Evolutionary conservation across 2,113 vertebrate genomes (phyloP), one percentile per base, ranked within the genome.

Genomic region (Eurypyga helias): DNA sequence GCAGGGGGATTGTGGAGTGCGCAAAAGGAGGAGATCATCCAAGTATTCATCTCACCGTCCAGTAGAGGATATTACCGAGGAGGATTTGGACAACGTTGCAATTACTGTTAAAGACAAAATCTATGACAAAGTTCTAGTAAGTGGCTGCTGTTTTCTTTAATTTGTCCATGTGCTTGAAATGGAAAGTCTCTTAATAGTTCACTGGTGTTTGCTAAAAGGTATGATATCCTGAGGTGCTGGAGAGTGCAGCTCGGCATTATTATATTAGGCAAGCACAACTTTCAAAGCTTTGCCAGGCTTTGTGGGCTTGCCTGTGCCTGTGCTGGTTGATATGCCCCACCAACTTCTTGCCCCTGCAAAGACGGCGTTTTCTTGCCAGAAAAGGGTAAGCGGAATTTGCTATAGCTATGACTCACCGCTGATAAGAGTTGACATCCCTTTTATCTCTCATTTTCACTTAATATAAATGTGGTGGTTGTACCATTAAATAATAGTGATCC

Each of bases 81-180:
- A 99, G 62, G 99, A 99, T 36, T 97, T 99, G 96, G 98, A 99
- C 66, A 99, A 99, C 65, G 97, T 99, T 51, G 99, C 99, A 9
- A 92, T 98, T 41, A 98, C 99, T 18, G 97, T 98, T 96, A 99
- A 99, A 98, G 99, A 99, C 97, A 99, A 99, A 97, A 98, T 99
- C 95, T 99, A 99, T 52, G 99, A 99, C 96, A 99, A 99, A 96
- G 98, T 99, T 55, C 96, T 99, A 45, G 99, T 99, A 98, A 98
- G 97, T 98, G 70, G 25, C 61, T 97, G 33, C 38, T 34, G 13
- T 55, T 43, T 82, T 83, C 20, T 85, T 78, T 55, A 66, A 29
- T 41, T 11, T 54, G 15, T 79, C 24, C 17, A 5, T 65, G 62
- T 19, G 4, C 24, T 83, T 73, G 66, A 85, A 84, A 48, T 17